Conservation (phyloP, 2,113 vertebrate species). For the Poeciliopsis turrubarensis region DNA sequence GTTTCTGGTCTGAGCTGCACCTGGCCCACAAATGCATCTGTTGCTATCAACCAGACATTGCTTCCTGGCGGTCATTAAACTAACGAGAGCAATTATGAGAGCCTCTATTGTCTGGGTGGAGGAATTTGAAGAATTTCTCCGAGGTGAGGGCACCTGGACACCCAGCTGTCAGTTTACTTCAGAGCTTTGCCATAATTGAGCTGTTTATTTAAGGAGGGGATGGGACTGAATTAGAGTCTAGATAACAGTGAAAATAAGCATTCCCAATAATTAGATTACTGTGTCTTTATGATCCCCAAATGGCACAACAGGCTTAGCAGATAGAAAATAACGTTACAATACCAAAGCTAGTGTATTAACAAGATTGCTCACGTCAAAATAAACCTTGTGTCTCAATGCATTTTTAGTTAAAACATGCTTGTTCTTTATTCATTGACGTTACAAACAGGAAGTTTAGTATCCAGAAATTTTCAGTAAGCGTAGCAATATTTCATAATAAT, state of each 20-base stretch:
- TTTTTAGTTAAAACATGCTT: too few relatives aligned
- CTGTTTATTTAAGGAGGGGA: conserved; percentile 10
- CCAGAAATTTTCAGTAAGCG: too few relatives aligned
- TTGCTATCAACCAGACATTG: conserved; percentile 25
- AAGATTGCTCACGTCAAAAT: too few relatives aligned
- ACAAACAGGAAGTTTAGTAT: too few relatives aligned
- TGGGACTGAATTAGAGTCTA: neutral
- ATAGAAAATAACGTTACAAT: too few relatives aligned
- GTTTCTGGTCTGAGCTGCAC: conserved; percentile 54
- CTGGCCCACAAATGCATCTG: conserved; percentile 58
- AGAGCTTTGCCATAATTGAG: conserved; percentile 29
- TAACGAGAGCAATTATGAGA: conserved; percentile 73
- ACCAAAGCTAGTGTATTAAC: too few relatives aligned
- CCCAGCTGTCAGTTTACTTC: conserved; percentile 38
- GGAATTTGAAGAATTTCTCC: conserved; percentile 71
- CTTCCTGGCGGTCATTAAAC: conserved; percentile 59
- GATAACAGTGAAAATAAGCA: neutral
- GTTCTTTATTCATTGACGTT: too few relatives aligned
- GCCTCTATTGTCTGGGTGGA: conserved; percentile 51
- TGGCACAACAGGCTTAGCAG: too few relatives aligned
- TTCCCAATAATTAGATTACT: neutral
- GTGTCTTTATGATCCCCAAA: neutral
- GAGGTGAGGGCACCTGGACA: conserved; percentile 75
- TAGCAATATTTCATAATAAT: too few relatives aligned
- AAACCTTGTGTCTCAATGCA: too few relatives aligned